phyloP scores from a whole-genome alignment of 2,888 invertebrate species.

The Drosophila nr. perissopoda region DNA sequence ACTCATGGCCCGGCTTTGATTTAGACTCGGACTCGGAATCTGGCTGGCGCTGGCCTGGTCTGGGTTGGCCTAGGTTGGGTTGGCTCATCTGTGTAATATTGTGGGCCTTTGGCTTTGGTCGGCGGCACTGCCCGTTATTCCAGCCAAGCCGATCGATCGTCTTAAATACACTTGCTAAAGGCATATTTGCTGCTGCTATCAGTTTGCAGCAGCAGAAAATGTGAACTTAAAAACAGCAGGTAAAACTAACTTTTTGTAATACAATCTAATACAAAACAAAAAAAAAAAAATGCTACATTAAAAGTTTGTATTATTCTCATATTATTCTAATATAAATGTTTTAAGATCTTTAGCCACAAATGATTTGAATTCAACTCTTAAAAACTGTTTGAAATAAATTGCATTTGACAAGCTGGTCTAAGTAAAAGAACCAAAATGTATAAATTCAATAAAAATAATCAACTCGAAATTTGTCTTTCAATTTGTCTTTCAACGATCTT shows the following conservation, averaged over 20 bases:
- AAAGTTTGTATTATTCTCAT: background rate
- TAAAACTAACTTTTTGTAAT: background rate
- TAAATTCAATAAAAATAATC: background rate
- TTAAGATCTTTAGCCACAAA: background rate
- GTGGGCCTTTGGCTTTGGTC: conserved; percentile 14
- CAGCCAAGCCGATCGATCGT: conserved; percentile 33
- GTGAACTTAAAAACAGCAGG: conserved; percentile 9
- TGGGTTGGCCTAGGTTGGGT: conserved; percentile 8
- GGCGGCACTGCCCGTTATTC: conserved; percentile 16
- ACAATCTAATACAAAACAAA: background rate
- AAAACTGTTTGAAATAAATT: background rate
- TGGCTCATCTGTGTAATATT: conserved; percentile 33
- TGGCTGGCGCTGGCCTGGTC: conserved; percentile 7
- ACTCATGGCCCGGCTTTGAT: conserved; percentile 16
- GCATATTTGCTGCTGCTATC: conserved; percentile 46
- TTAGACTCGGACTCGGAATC: background rate
- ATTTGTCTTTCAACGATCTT: background rate
- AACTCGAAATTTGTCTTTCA: background rate
- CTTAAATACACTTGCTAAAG: conserved; percentile 48
- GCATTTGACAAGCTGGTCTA: background rate
- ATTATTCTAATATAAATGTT: background rate
- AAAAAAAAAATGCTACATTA: background rate
- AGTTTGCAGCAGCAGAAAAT: conserved; percentile 28
- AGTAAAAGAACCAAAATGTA: background rate
- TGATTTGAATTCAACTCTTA: background rate